Percentiles rank a stretch among this genome's conserved stretches.
Conservation (phyloP, 2,113 vertebrate genomes). For the Bucco capensis region DNA sequence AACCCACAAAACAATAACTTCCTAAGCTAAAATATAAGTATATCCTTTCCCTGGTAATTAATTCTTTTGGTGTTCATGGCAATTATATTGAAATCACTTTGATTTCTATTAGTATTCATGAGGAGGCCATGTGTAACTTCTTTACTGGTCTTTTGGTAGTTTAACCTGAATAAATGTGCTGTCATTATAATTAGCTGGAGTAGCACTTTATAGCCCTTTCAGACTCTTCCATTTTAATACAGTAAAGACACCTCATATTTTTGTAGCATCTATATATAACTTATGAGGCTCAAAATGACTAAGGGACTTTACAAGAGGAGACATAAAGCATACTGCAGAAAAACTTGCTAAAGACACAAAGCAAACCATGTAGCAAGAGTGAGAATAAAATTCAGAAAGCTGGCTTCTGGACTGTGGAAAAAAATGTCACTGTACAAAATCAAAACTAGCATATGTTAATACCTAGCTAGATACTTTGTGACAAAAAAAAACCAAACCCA, state of each 20-base stretch:
- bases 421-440: background rate
- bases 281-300: background rate
- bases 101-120: constrained; percentile 43
- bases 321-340: background rate
- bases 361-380: background rate
- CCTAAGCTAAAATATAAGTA: background rate
- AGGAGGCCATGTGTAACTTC: constrained; percentile 6
- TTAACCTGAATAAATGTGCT: constrained; percentile 1
- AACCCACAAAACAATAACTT: background rate
- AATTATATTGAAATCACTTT: constrained; percentile 5
- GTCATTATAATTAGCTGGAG: constrained; percentile 5
- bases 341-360: background rate
- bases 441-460: background rate
- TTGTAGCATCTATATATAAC: constrained; percentile 7
- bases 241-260: background rate
- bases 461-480: background rate
- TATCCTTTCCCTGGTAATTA: background rate
- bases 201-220: constrained; percentile 22
- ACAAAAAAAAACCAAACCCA: too few relatives aligned
- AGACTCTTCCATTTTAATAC: constrained; percentile 2
- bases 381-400: background rate
- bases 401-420: background rate
- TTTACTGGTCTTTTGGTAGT: constrained; percentile 12
- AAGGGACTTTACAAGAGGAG: background rate
- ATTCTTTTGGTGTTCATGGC: background rate